Base-by-base conservation (phyloP, 2,888 invertebrate species). In the Salpingus planirostris region DNA sequence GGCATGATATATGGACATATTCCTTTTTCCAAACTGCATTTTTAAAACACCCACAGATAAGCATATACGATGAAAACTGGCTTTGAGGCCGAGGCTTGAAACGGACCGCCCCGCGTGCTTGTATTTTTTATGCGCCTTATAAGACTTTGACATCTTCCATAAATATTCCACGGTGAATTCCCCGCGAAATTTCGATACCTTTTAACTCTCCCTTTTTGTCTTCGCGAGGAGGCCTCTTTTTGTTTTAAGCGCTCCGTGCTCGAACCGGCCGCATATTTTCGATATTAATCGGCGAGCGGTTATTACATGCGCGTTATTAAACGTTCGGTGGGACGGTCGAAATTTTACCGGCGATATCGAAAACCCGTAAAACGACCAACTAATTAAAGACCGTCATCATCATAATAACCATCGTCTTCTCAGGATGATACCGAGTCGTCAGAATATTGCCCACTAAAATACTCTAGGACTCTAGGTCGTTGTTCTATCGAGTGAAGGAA, bases 41-140 rank as follows among this genome's bases (percentile, higher is more conserved):
- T 50, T 52, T 52, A 43, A 46, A 10, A 49, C 49, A 47, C 50
- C 49, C 46, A 50, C 50, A 44, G 50, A 46, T 49, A 45, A 47
- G 45, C 38, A 36, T 33, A 33, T 42, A 43, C 44, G 43, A 43
- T 46, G 44, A 44, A 41, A 41, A 41, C 35, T 38, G 31, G 38
- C 35, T 35, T 31, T 28, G 29, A 35, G 29, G 29, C 33, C 24
- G 5, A 24, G 21, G 30, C 38, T 38, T 34, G 38, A 38, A 36
- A 29, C 39, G 30, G 42, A 42, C 42, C 42, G 40, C 42, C 42
- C 40, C 33, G 33, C 29, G 40, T 31, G 39, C 31, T 27, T 34
- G 23, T 22, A 37, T 38, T 42, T 40, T 42, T 40, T 42, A 40
- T 40, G 31, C 31, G 15, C 37, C 35, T 38, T 40, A 34, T 40